These are phyloP conservation scores for Enchytraeus crypticus DNA, from an alignment of 2,888 invertebrate genomes.

Conservation along the genomic window DNA sequence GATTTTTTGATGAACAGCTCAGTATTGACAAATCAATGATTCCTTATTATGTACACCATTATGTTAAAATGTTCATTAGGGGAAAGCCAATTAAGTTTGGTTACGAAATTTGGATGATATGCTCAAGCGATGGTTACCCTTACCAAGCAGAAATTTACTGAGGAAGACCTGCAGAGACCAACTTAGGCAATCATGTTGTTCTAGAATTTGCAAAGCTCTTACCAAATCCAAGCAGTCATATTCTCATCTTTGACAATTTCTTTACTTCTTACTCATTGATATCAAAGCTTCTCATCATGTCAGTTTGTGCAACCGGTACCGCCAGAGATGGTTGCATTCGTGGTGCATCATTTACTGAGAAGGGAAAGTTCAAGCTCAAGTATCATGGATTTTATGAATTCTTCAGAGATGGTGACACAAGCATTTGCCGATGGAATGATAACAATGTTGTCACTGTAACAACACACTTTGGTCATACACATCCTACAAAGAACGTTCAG, in stretches of 20 bases:
- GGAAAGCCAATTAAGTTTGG: conserved; percentile 1
- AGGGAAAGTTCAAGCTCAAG: too few species aligned
- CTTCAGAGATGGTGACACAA: too few species aligned
- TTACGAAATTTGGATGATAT: not conserved
- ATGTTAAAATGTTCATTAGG: conserved; percentile 1
- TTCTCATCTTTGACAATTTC: not conserved
- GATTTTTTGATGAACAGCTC: not conserved
- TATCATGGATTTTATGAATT: too few species aligned
- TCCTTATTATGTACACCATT: conserved; percentile 1
- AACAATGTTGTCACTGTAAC: too few species aligned
- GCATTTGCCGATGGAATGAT: too few species aligned
- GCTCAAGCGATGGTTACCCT: not conserved
- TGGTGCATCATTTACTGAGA: too few species aligned
- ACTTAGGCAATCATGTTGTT: not conserved
- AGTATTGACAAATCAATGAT: not conserved
- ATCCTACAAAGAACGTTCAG: too few species aligned
- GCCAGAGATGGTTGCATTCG: not conserved
- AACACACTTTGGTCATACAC: too few species aligned
- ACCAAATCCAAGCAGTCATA: not conserved
- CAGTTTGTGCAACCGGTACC: not conserved
- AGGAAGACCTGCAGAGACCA: not conserved
- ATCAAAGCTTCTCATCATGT: too few species aligned
- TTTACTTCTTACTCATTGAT: not conserved
- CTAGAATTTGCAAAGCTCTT: not conserved
- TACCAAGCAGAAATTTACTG: not conserved